Percentiles rank a stretch among this genome's conserved stretches.
phyloP scores from a whole-genome alignment of 2,888 invertebrate genomes.

The Conops quadrifasciatus region DNA sequence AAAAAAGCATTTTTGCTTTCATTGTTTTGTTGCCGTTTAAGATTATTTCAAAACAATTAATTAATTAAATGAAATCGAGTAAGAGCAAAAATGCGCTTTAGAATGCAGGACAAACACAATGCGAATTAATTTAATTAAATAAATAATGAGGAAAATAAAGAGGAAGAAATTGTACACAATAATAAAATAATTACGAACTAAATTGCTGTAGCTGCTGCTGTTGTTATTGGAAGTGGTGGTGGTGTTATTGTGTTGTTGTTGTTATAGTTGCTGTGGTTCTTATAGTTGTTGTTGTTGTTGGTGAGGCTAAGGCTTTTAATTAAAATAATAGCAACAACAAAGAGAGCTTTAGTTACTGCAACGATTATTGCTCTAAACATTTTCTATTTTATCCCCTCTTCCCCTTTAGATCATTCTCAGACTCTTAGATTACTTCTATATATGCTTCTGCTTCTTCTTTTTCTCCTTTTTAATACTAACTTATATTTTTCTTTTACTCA shows the following conservation, averaged over 20 bases:
- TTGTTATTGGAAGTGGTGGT: neutral
- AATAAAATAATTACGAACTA: neutral
- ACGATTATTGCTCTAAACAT: neutral
- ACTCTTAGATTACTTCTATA: neutral
- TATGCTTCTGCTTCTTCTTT: neutral
- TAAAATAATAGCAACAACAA: too few species aligned
- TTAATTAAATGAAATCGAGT: constrained; percentile 32
- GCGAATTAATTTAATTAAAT: constrained; percentile 29
- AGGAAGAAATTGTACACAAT: too few species aligned
- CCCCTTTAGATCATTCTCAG: neutral
- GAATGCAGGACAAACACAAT: constrained; percentile 10
- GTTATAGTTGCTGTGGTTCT: neutral
- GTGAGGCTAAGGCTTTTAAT: too few species aligned
- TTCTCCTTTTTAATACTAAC: neutral
- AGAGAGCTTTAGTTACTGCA: too few species aligned
- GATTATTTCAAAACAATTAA: constrained; percentile 18
- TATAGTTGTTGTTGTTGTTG: neutral
- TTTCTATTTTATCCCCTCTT: neutral
- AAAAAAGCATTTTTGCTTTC: neutral
- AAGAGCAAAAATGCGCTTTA: constrained; percentile 4
- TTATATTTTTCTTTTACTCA: neutral
- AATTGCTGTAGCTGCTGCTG: neutral
- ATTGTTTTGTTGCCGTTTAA: neutral
- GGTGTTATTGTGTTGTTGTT: neutral
- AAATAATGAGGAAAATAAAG: neutral